Evolutionary conservation across 2,888 invertebrate species (phyloP), one percentile per base, ranked within the genome.

Genomic region (Drosophila picticornis): DNA sequence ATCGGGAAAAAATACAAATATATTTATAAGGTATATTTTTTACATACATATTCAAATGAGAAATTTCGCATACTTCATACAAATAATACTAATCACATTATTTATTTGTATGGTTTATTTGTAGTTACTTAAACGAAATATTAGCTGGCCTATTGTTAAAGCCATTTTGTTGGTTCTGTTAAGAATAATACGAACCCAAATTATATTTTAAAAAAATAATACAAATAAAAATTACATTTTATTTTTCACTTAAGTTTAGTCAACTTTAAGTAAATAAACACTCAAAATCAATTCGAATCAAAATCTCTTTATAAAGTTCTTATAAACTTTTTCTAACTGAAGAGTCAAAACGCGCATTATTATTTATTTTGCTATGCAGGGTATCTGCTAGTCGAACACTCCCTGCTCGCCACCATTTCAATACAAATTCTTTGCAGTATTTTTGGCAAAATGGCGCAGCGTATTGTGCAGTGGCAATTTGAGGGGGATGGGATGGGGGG

Each of bases 391-490:
- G 29, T 40, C n/a, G 16, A 16, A n/a, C n/a, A 56, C n/a, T 38
- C 4, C 29, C 27, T 16, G 40, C 10, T 16, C 16, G 22, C 31
- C 10, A 4, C 43, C 2, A 10, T 31, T 31, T 51, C 19, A 7
- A 11, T n/a, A 40, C 40, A 16, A 16, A 48, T 58, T 38, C 32
- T 31, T 55, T 72, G 59, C 46, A 19, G 40, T 61, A 68, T 78
- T 81, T 69, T 72, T 65, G 53, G 53, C 68, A 87, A 83, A 87
- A 84, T 87, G 84, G 84, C 85, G 82, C 79, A 78, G 68, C 57
- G 59, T 29, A 58, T 72, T 76, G 78, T 67, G 59, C 32, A 27
- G 32, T 6, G 25, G 53, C 25, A 25, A 19, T 25, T 11, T 11
- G 55, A 19, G 27, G 9, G 9, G 22, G 38, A 55, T 9, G 46